Evolutionary conservation across 2,888 invertebrate species (phyloP).

Genomic region (Cerastoderma edule): DNA sequence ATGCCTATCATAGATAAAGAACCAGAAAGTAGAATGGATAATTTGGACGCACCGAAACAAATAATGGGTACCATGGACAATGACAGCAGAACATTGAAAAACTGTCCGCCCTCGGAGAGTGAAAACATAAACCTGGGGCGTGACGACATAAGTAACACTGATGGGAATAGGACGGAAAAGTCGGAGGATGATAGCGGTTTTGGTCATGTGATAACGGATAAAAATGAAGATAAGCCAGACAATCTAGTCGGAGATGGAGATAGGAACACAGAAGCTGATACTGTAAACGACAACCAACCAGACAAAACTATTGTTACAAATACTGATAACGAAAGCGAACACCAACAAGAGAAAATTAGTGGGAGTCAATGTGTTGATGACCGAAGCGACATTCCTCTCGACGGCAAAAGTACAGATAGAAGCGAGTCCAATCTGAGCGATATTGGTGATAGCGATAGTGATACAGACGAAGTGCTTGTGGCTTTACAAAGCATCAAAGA

Average conservation of each 20-base stretch:
- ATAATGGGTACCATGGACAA: constrained; percentile 3
- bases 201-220: no score
- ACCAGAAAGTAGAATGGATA: background rate
- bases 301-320: no score
- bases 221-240: no score
- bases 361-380: no score
- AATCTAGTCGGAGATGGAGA: no score
- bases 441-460: background rate
- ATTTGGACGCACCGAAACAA: background rate
- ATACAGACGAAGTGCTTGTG: constrained; percentile 10
- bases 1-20: constrained; percentile 17
- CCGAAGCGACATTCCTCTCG: constrained; percentile 7
- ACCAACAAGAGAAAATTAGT: no score
- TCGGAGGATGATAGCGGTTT: background rate
- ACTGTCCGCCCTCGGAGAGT: background rate
- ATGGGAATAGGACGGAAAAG: background rate
- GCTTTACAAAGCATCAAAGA: constrained; percentile 22
- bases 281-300: no score
- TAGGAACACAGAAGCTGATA: no score
- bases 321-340: no score
- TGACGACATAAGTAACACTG: background rate
- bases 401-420: constrained; percentile 5
- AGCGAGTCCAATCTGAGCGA: constrained; percentile 5
- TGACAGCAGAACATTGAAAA: background rate
- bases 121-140: background rate